phyloP scores from a whole-genome alignment of 2,888 invertebrate species.

The Parnassius orleans region DNA sequence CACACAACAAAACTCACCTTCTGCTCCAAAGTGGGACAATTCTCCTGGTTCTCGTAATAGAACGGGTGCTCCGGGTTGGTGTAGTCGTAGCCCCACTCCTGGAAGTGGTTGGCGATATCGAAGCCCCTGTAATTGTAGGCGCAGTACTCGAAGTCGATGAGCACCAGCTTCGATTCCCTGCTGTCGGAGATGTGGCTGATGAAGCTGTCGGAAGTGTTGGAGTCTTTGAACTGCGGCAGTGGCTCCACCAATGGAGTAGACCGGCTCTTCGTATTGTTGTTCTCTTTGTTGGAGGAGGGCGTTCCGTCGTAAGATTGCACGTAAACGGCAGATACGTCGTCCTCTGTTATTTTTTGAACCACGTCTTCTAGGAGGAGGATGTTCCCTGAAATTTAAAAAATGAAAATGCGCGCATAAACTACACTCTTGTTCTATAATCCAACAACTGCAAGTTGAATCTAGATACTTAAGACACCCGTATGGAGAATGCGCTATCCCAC shows the following conservation, averaged over 20 bases:
- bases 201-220: constrained; percentile 61
- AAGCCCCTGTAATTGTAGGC: constrained; percentile 94
- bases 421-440: too few species aligned
- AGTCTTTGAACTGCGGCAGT: constrained; percentile 47
- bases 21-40: constrained; percentile 89
- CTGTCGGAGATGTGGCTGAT: constrained; percentile 58
- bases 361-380: constrained; percentile 75
- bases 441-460: too few species aligned
- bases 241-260: constrained; percentile 26
- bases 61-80: constrained; percentile 88
- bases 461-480: too few species aligned
- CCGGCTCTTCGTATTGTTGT: constrained; percentile 31
- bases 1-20: constrained; percentile 78
- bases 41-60: constrained; percentile 84
- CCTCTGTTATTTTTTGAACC: constrained; percentile 35
- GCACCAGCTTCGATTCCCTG: constrained; percentile 83
- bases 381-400: constrained; percentile 67
- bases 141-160: constrained; percentile 97
- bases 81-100: constrained; percentile 96
- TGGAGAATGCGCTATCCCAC: too few species aligned
- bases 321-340: constrained; percentile 41
- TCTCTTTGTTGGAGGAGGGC: constrained; percentile 34
- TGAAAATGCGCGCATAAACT: too few species aligned
- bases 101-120: constrained; percentile 96
- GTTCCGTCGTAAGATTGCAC: constrained; percentile 42